Base-by-base conservation (phyloP, 1,140 invertebrate genomes). In the silkworm (Bombyx mori) region DNA sequence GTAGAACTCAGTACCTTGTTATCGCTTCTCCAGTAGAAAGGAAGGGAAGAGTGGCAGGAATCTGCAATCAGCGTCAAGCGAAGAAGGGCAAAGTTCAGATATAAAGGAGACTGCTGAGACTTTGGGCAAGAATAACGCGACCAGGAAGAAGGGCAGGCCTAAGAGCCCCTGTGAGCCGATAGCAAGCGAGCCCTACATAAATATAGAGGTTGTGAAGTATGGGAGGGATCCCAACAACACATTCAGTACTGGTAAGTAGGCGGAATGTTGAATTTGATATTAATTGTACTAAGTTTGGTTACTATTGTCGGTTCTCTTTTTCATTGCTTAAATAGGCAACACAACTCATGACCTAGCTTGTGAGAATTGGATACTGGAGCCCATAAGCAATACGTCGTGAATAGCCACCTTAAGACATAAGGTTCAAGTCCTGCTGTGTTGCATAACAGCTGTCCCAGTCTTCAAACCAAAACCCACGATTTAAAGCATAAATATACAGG, bases 121-220 rank as follows among this genome's bases (percentile, higher is more conserved):
- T 59, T 72, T 62, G 42, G 72, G 63, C 9, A 71, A 66, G 45
- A 49, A 52, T 8, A 66, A 58, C n/a, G 71, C 72, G 53, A 75
- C 75, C 46, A 78, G 78, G 8, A 88, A 84, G 56, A 88, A 83
- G 59, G 81, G 77, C 46, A 66, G 81, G 22, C 76, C 89, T 3
- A 89, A 90, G 55, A 89, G 86, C 42, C 89, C 88, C 3, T 90
- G 89, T 60, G 88, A 90, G 59, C 76, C 89, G 0, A 86, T 93
- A n/a, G 84, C 89, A 5, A 90, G 89, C 42, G 92, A 92, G 67
- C 89, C 91, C 0, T 92, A 90, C 66, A 89, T 93, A 26, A 91
- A 91, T 64, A 88, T 92, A 8, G 91, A 93, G 64, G 89, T 94
- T 48, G 86, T 93, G 2, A 91, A 91, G 71, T 88, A 88, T 65